Evolutionary conservation across 30 jellyfish, hydroid and myxozoan species (phyloP).

Genomic region (Rhopilema esculentum): DNA sequence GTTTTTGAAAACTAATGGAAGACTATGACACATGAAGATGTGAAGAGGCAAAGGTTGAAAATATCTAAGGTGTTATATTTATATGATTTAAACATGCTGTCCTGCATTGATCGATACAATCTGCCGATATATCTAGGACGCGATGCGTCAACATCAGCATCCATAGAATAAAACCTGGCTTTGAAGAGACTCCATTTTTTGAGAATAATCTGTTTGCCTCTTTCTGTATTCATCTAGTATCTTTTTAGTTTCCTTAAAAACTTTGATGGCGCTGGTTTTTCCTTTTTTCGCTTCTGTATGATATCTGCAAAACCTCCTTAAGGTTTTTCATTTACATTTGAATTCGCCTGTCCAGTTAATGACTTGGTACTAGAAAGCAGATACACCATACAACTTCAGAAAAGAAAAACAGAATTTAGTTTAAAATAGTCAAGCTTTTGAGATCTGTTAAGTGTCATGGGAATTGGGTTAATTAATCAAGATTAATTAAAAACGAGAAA

Average conservation of each 20-base stretch:
- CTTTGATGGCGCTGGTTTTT: neutral
- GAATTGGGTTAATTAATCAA: too few species aligned
- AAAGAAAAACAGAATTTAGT: neutral
- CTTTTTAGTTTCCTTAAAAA: neutral
- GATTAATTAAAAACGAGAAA: too few species aligned
- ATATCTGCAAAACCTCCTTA: constrained; percentile 1
- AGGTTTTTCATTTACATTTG: constrained; percentile 25
- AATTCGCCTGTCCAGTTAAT: constrained; percentile 30
- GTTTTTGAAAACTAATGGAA: too few species aligned
- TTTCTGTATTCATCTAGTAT: neutral
- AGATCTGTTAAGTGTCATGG: too few species aligned
- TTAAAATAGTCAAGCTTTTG: neutral
- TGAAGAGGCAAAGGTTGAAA: too few species aligned
- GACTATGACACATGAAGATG: neutral
- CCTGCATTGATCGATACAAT: constrained; percentile 51
- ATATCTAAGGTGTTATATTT: too few species aligned
- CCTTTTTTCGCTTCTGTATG: constrained; percentile 30
- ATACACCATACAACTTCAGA: constrained; percentile 3
- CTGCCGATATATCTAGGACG: constrained; percentile 45
- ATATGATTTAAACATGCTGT: too few species aligned
- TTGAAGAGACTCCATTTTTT: constrained; percentile 23
- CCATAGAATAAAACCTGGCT: too few species aligned
- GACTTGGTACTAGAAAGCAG: too few species aligned
- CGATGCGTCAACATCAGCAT: too few species aligned
- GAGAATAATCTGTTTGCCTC: neutral